Percentiles rank a stretch among this genome's conserved stretches.
phyloP scores from a whole-genome alignment of 2,113 vertebrate species.

The Hoplias malabaricus region DNA sequence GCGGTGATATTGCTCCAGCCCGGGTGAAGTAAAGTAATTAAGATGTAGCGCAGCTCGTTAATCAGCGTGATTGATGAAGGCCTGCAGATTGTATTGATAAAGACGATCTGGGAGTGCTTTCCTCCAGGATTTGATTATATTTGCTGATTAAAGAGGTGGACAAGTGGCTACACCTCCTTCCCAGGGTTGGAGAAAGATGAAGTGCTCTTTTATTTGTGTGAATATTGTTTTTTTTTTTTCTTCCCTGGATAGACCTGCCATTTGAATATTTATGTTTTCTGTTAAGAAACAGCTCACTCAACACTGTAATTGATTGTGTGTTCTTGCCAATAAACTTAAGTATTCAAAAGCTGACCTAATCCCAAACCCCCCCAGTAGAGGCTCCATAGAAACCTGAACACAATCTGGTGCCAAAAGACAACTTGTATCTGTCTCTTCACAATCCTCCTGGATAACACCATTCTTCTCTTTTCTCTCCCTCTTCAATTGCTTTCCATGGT shows the following conservation, averaged over 20 bases:
- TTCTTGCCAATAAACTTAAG: not conserved
- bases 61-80: constrained; percentile 25
- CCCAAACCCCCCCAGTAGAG: not conserved
- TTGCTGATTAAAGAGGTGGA: not conserved
- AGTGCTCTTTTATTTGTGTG: not conserved
- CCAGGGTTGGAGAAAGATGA: not conserved
- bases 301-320: not conserved
- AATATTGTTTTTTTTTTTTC: not conserved
- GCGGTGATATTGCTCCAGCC: not conserved
- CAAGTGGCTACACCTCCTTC: not conserved
- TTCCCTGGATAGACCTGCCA: not conserved
- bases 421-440: not conserved
- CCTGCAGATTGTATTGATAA: constrained; percentile 17
- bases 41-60: constrained; percentile 7
- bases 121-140: constrained; percentile 5
- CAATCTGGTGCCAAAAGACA: not conserved
- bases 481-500: not conserved
- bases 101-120: not conserved
- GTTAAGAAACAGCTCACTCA: not conserved
- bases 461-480: not conserved
- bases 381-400: not conserved
- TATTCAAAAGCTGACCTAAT: not conserved
- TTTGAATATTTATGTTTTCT: not conserved
- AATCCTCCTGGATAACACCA: not conserved
- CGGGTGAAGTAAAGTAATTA: constrained; percentile 23